Evolutionary conservation across 23 tunicate species (phyloP).

Genomic region (Halocynthia roretzi): DNA sequence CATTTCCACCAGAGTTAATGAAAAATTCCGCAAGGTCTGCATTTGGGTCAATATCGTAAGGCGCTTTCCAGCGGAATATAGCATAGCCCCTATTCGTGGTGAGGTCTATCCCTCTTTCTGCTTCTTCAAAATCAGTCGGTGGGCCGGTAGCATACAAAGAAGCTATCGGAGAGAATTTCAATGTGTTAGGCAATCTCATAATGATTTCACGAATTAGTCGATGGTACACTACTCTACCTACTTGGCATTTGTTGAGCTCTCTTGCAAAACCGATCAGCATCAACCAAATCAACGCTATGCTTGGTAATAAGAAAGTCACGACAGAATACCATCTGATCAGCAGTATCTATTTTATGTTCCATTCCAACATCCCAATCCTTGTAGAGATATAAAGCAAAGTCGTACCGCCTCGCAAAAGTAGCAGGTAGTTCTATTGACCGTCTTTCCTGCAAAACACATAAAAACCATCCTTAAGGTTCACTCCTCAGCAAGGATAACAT

Average conservation of each 20-base stretch:
- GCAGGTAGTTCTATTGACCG: background rate
- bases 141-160: background rate
- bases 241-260: background rate
- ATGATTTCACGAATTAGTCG: no score
- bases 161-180: no score
- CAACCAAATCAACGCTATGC: background rate
- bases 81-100: background rate
- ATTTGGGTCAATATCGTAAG: background rate
- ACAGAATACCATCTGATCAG: background rate
- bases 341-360: background rate
- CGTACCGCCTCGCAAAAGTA: background rate
- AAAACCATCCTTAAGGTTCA: background rate
- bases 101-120: background rate
- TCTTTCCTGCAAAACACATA: background rate
- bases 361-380: background rate
- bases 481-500: no score
- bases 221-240: background rate
- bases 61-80: conserved; percentile 7
- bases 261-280: background rate
- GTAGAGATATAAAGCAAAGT: background rate
- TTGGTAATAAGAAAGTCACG: background rate
- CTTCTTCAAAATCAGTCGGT: background rate
- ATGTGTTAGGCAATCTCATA: no score
- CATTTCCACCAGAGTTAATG: background rate
- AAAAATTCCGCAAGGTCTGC: background rate